Evolutionary conservation across 64 coral and sea anemone species (phyloP), one percentile per base, ranked within the genome.

Genomic region (Montipora foliosa): DNA sequence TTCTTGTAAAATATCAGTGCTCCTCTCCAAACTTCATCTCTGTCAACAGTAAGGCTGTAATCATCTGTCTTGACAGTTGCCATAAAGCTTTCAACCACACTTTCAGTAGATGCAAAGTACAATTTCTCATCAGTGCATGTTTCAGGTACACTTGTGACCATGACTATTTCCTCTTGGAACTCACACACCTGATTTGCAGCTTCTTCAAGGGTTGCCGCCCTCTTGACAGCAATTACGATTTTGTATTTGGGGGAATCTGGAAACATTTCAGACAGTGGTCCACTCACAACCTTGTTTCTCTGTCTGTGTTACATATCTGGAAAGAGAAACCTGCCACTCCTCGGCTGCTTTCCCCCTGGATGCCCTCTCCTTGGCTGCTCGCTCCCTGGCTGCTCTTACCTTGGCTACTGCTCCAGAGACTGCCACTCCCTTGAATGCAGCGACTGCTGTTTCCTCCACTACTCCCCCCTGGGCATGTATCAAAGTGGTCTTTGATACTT

Each of bases 1-100:
- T 66, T 85, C 58, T 85, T 85, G 82, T 85, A 67, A 85, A 85
- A 85, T 47, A 68, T 15, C 14, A 85, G 82, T 66, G 82, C 58
- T 46, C 82, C 82, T 85, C 82, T 85, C 52, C 82, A 85, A 21
- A 85, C 37, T 66, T 85, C 58, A 10, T 85, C 82, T 67, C 58
- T 85, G 58, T 85, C 82, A 85, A 67, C 45, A 64, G 57, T 47
- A 29, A 85, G 67, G 45, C 21, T 8, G 82, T 85, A 85, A 64
- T 85, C 58, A 24, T 85, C 58, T 22, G 20, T 25, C 14, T 22
- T 66, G 7, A 85, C 58, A 2, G 4, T 85, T 85, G 82, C 20
- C 44, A 61, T 66, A 25, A 68, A 47, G 9, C 67, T 44, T 85
- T 61, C 58, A 85, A 67, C 58, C 58, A 85, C 37, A 85, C 82